Conservation (phyloP, 2,113 vertebrate species). For the Polyodon spathula region DNA sequence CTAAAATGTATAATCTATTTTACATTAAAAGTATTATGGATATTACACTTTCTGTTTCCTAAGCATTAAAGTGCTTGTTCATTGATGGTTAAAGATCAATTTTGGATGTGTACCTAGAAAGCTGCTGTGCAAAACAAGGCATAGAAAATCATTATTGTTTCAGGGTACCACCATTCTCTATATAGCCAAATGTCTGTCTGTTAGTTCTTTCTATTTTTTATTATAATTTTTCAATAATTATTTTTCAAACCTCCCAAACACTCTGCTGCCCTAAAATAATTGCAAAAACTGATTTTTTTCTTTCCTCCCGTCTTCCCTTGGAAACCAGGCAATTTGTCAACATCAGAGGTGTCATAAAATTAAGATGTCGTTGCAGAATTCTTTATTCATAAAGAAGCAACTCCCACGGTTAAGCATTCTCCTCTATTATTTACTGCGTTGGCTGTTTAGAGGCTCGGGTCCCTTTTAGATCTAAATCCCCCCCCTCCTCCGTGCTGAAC, state of each 20-base stretch:
- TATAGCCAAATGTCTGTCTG: too few relatives aligned
- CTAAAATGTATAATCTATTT: too few relatives aligned
- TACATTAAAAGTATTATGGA: too few relatives aligned
- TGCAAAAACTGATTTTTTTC: background rate
- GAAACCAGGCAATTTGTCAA: background rate
- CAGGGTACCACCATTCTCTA: too few relatives aligned
- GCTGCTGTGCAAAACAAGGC: too few relatives aligned
- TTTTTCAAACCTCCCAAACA: background rate
- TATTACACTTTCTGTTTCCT: too few relatives aligned
- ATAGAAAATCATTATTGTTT: too few relatives aligned
- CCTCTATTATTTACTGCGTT: background rate
- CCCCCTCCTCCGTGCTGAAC: too few relatives aligned
- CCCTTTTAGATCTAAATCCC: background rate
- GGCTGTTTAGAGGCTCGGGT: background rate
- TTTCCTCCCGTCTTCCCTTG: background rate
- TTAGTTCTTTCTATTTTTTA: background rate
- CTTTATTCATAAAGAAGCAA: background rate
- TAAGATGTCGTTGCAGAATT: conserved; percentile 1
- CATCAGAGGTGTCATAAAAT: background rate
- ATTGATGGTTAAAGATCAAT: too few relatives aligned
- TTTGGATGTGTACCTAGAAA: too few relatives aligned
- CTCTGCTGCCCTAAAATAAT: background rate
- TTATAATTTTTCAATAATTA: background rate
- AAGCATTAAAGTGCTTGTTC: too few relatives aligned
- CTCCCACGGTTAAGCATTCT: background rate